Evolutionary conservation across 2,797 vertebrate species (phyloP), one percentile per base, ranked within the genome.

Genomic region (Pelobates cultripes): DNA sequence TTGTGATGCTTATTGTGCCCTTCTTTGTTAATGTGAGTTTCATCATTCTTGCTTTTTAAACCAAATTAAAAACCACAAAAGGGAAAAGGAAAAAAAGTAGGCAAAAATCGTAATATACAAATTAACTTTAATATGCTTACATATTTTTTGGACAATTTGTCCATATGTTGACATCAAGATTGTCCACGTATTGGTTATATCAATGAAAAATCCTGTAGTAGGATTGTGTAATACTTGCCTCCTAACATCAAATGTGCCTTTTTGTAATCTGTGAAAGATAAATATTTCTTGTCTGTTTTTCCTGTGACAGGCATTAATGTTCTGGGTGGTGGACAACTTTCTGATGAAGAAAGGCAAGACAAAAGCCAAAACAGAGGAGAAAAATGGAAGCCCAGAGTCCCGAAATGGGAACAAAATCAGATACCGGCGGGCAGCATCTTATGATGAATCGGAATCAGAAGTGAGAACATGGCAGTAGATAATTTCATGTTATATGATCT

Each of bases 251-350:
- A 51, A 5, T 51, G 10, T 51, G 9, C 55, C 9, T 28, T 28
- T 28, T 28, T 28, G 28, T 28, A 28, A 28, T 28, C 28, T 28
- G 1, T 28, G 1, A 28, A 28, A 28, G 28, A 28, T 28, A 28
- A 28, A 28, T 28, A 28, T 28, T 28, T 28, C 28, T 28, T 28
- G 28, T 28, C 28, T 28, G 28, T 28, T 28, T 28, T 28, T 28
- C 28, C 28, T 14, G 55, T 79, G 76, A 14, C 85, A 99, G 98
- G 96, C 97, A 2, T 93, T 99, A 76, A 99, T 99, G 97, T 99
- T 99, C 90, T 99, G 98, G 98, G 97, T 99, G 82, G 97, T 99
- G 64, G 98, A 99, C 92, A 99, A 99, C 86, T 99, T 99, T 88
- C 93, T 99, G 75, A 99, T 99, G 98, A 99, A 98, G 90, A 99